phyloP scores from a whole-genome alignment of 2,113 vertebrate genomes.

The Ginglymostoma cirratum region DNA sequence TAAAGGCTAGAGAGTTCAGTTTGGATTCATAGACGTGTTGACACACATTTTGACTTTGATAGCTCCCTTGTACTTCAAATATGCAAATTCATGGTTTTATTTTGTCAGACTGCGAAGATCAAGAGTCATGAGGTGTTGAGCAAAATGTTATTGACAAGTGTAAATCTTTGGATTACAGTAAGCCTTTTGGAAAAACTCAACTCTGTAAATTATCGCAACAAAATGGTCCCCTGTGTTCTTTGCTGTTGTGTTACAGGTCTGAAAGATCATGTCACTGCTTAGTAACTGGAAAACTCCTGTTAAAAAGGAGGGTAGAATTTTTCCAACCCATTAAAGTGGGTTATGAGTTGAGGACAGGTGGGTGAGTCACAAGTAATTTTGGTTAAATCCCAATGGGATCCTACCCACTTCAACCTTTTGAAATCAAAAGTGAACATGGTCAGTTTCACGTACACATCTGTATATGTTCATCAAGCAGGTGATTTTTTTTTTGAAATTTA shows the following conservation, averaged over 20 bases:
- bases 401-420: no score
- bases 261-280: background rate
- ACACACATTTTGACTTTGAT: background rate
- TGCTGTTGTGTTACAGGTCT: background rate
- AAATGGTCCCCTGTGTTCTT: background rate
- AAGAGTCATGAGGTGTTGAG: background rate
- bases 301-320: background rate
- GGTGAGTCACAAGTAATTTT: no score
- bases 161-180: background rate
- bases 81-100: background rate
- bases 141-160: background rate
- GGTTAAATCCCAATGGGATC: no score
- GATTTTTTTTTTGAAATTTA: background rate
- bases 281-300: background rate
- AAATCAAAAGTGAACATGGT: background rate
- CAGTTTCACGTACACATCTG: no score
- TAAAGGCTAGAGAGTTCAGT: background rate
- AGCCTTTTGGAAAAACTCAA: background rate
- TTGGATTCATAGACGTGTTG: background rate
- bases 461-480: background rate
- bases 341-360: no score
- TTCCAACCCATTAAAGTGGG: no score
- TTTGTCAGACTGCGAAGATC: background rate
- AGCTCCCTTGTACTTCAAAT: background rate
- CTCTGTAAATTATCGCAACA: background rate